A percentile compares a stretch with the other conserved stretches of the same genome.
Conservation (phyloP, 2,113 vertebrate species). For the Oxygymnocypris stewartii region DNA sequence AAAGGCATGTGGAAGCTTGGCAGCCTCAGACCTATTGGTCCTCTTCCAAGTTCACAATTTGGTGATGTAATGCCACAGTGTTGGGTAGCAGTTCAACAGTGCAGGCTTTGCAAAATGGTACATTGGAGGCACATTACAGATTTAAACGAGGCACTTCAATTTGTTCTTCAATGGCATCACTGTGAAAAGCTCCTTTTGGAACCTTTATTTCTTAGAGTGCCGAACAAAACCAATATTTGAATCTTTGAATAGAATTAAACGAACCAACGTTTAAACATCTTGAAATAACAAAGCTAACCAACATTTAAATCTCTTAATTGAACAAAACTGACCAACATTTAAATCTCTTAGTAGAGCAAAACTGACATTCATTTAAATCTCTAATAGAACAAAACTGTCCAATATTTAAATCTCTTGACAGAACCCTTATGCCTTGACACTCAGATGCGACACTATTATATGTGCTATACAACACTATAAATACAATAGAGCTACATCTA, state of each 20-base stretch:
- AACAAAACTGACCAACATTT: not conserved
- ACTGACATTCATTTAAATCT: not conserved
- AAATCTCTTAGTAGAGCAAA: not conserved
- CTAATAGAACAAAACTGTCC: not conserved
- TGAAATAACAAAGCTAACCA: not conserved
- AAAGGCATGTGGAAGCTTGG: not conserved
- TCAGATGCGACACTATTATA: not conserved
- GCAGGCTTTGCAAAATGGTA: not conserved
- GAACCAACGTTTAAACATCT: not conserved
- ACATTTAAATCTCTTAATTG: not conserved
- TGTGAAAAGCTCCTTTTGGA: not conserved
- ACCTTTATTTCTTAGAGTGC: not conserved
- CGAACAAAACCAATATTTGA: not conserved
- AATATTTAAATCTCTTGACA: not conserved
- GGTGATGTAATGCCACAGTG: not conserved
- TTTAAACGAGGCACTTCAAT: not conserved
- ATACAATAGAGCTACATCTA: not conserved
- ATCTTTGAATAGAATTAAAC: not conserved
- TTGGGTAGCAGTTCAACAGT: not conserved
- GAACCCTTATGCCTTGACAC: not conserved
- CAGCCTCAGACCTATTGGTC: not conserved
- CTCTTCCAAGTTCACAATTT: not conserved
- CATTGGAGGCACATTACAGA: not conserved
- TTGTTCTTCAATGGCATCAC: not conserved
- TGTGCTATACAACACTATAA: not conserved